These are phyloP conservation scores for Argentina silus DNA, from an alignment of 2,797 vertebrate species.

Conservation along the genomic window DNA sequence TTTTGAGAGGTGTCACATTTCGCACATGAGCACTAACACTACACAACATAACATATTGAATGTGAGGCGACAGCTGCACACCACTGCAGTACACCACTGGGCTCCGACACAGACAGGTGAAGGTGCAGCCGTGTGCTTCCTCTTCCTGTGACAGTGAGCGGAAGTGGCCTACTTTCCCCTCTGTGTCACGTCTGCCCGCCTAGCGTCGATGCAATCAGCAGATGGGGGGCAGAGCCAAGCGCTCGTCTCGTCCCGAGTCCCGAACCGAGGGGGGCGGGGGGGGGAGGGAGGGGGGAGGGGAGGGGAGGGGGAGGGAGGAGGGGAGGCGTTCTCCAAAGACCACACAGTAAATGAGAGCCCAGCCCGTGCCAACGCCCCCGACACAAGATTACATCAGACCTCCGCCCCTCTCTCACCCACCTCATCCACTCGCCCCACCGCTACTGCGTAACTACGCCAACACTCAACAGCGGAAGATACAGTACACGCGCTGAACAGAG, in stretches of 20 bases:
- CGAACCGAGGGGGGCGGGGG: conserved; percentile 25
- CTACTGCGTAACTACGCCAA: neutral
- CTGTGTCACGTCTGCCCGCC: conserved; percentile 45
- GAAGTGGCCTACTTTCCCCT: conserved; percentile 76
- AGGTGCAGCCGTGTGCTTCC: conserved; percentile 63
- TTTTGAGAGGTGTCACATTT: conserved; percentile 30
- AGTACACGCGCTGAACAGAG: conserved; percentile 6
- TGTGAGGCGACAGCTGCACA: conserved; percentile 63
- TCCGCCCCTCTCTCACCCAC: conserved; percentile 29
- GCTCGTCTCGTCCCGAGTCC: conserved; percentile 47
- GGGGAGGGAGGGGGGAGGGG: neutral
- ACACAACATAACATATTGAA: conserved; percentile 53
- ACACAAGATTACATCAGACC: conserved; percentile 31
- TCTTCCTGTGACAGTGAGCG: conserved; percentile 73
- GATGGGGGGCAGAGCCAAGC: conserved; percentile 21
- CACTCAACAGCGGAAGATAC: neutral
- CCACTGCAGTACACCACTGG: conserved; percentile 43
- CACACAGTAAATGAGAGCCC: conserved; percentile 55
- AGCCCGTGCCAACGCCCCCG: conserved; percentile 40
- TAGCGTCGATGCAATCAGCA: conserved; percentile 73
- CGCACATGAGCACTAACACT: conserved; percentile 39
- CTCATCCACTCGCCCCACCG: conserved; percentile 23
- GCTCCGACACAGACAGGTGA: conserved; percentile 65
- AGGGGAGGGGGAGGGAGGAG: conserved; percentile 47
- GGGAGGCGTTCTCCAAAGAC: conserved; percentile 55